Percentiles rank a stretch among this genome's conserved stretches.
Evolutionary conservation across 2,113 vertebrate genomes (phyloP).

Genomic region (Mus pahari): DNA sequence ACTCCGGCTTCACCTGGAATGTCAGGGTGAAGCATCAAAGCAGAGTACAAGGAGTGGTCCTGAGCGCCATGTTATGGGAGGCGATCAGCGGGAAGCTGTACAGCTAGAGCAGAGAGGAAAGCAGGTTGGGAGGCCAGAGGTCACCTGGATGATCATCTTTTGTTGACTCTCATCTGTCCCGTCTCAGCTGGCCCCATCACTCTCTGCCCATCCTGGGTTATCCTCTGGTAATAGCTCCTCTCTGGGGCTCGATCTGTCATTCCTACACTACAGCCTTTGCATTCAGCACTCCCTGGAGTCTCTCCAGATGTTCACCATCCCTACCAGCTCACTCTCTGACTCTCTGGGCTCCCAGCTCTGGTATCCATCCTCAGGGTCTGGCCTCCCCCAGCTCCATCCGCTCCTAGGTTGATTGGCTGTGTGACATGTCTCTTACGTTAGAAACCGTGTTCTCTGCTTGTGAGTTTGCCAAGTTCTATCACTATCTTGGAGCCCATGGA

Average conservation of each 20-base stretch:
- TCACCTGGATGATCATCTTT: neutral
- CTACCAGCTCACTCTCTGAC: neutral
- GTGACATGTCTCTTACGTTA: accelerated
- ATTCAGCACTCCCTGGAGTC: neutral
- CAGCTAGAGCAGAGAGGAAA: neutral
- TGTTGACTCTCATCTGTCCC: accelerated
- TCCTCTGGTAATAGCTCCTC: neutral
- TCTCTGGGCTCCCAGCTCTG: neutral
- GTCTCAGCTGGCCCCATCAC: accelerated
- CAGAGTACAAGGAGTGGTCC: accelerated
- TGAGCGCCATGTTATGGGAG: neutral
- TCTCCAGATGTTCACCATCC: neutral
- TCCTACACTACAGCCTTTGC: neutral
- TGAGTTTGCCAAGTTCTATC: neutral
- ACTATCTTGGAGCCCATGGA: neutral
- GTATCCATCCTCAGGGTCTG: neutral
- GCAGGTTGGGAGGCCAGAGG: accelerated
- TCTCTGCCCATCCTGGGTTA: neutral
- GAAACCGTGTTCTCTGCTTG: neutral
- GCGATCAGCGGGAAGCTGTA: neutral
- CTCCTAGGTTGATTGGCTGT: neutral
- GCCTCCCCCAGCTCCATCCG: neutral
- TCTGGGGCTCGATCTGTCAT: accelerated
- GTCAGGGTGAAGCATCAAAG: neutral
- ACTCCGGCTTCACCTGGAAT: neutral